phyloP scores from a whole-genome alignment of 1,140 invertebrate species.

The Atta texana region DNA sequence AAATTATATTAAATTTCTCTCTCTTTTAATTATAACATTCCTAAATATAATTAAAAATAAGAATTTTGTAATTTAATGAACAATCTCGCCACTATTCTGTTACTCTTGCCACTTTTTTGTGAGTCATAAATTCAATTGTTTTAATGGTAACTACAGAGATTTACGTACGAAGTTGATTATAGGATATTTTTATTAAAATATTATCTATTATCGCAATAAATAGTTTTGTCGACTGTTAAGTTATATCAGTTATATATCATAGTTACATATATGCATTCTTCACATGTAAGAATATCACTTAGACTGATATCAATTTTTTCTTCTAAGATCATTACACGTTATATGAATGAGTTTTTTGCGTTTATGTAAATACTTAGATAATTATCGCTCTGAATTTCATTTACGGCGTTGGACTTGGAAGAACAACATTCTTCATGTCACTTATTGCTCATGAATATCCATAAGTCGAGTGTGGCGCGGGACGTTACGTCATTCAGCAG shows the following conservation, averaged over 20 bases:
- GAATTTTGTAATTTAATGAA: background rate
- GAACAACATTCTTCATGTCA: conserved; percentile 57
- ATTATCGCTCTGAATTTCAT: conserved; percentile 64
- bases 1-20: background rate
- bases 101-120: background rate
- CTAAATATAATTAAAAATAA: background rate
- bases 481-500: conserved; percentile 55
- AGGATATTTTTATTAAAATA: background rate
- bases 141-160: background rate
- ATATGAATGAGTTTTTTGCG: conserved; percentile 32
- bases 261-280: background rate
- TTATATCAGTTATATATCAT: background rate
- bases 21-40: background rate
- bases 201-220: background rate
- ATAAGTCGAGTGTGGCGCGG: conserved; percentile 50
- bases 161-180: background rate
- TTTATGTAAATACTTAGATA: conserved; percentile 45
- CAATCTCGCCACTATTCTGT: too few species aligned
- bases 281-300: background rate
- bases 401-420: conserved; percentile 43
- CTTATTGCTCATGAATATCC: conserved; percentile 75
- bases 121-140: background rate
- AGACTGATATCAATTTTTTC: background rate
- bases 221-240: background rate
- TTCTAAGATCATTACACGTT: conserved; percentile 4